phyloP scores from a whole-genome alignment of 2,888 invertebrate species.

The Seladonia tumulorum region DNA sequence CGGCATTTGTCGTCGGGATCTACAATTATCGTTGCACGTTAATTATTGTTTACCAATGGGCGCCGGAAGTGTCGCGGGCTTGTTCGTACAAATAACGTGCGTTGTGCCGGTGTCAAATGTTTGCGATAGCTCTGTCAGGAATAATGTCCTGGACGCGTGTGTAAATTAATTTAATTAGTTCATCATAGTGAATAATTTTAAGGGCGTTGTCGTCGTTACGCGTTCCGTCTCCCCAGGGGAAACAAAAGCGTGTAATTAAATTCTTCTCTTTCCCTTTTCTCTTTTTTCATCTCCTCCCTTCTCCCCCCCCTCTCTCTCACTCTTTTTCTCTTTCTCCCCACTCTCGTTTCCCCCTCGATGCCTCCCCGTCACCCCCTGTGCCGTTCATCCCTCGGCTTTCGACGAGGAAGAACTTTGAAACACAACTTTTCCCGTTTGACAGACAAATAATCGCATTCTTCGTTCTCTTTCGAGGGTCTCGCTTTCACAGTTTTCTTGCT shows the following conservation, averaged over 20 bases:
- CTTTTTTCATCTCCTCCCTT: neutral
- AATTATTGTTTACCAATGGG: neutral
- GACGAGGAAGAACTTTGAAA: slow-evolving; percentile 28
- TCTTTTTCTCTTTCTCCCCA: neutral
- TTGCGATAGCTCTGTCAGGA: neutral
- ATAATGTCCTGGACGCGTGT: slow-evolving; percentile 14
- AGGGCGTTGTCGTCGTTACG: slow-evolving; percentile 41
- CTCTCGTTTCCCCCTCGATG: neutral
- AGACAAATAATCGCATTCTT: slow-evolving; percentile 51
- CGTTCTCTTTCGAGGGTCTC: slow-evolving; percentile 4
- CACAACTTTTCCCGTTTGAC: slow-evolving; percentile 47
- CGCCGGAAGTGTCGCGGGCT: neutral
- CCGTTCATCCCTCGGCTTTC: slow-evolving; percentile 4
- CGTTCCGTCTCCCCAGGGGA: neutral
- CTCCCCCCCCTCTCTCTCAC: too few species aligned
- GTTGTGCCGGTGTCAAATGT: neutral
- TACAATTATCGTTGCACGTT: neutral
- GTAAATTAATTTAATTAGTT: slow-evolving; percentile 53
- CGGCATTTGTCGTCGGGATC: neutral
- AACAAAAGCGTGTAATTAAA: slow-evolving; percentile 50
- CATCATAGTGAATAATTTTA: slow-evolving; percentile 45
- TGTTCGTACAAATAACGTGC: neutral
- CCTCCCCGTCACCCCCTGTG: too few species aligned
- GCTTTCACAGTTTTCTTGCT: slow-evolving; percentile 4
- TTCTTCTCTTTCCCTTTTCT: slow-evolving; percentile 13